Base-by-base conservation (phyloP, 2,797 vertebrate species). In the Microhierax caerulescens region DNA sequence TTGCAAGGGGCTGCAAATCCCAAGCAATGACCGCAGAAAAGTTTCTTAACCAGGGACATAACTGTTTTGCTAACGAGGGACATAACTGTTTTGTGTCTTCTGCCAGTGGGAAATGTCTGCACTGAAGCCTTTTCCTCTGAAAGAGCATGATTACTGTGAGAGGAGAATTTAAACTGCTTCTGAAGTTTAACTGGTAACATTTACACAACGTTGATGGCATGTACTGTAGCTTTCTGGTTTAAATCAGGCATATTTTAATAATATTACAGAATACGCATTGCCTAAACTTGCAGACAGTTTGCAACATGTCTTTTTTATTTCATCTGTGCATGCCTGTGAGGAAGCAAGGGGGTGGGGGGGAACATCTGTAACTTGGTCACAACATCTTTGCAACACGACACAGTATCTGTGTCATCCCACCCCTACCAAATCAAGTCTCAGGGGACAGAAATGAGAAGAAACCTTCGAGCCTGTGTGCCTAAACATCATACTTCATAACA, bases 21-120 rank as follows among this genome's bases (percentile, higher is more conserved):
- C 77, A 9, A 36, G 56, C 68, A 23, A 3, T 3, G 28, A 54
- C 43, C 84, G 36, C 45, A 54, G n/a, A 34, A 8, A 59, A 77
- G 14, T 8, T 34, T 41, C 48, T 67, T 28, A 75, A 41, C 61
- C 37, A 20, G 25, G 10, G 54, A 48, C 37, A 7, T 0, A 25
- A 48, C 36, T 21, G 13, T 11, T 75, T 59, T 10, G 18, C n/a
- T 28, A 75, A 41, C 61, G 37, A 20, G 25, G 10, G 54, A 48
- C 37, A 7, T 0, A 25, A 48, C 36, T 21, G 13, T 11, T 75
- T 59, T 10, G 18, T 30, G 30, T 81, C 9, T 91, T 24, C 36
- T 87, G 67, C 91, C 60, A 54, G 43, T 13, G 54, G 19, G 88
- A 80, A 89, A 85, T 67, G 79, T 80, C 76, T 89, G 84, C 74